Evolutionary conservation across 1,140 invertebrate species (phyloP), one percentile per base, ranked within the genome.

Genomic region (Dinoponera quadriceps): DNA sequence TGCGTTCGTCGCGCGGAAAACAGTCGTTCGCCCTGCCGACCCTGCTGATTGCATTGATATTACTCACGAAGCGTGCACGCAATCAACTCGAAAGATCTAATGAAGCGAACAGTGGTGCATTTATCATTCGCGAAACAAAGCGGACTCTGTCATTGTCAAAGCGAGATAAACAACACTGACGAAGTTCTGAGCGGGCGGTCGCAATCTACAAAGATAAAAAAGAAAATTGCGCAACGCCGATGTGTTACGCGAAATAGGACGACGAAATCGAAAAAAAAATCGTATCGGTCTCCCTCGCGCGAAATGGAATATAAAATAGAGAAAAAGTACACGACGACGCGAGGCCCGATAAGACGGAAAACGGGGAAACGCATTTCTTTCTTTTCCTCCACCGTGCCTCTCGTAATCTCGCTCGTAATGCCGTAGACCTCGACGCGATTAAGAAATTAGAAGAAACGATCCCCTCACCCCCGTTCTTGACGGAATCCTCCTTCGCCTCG

Each of bases 381-480:
- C n/a, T n/a, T n/a, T n/a, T n/a, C n/a, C n/a, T n/a, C n/a, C 14
- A 29, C 22, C 5, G 11, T 14, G 18, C 22, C 68, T 25, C 14
- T 51, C 14, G 44, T 22, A 22, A 57, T 57, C 25, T 25, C 60
- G 65, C 11, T 33, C 3, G 38, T 18, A 18, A 44, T 44, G 9
- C 5, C 33, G 18, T 11, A 48, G 48, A 20, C 16, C 14, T 0
- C 18, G 44, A 57, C 20, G 49, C 20, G 29, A 51, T 59, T 68
- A 44, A 51, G 9, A 63, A 60, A 54, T 55, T 1, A 54, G 18
- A 85, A 49, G 25, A 33, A 5, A 25, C 20, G 33, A 27, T 59
- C 33, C 38, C 77, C 93, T 92, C 87, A 94, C 93, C 94, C 54
- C 90, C 93, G 87, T 94, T 94, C 88, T 93, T 94, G 27, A 82